phyloP scores from a whole-genome alignment of 2,888 invertebrate genomes.

The Melinaea marsaeus region DNA sequence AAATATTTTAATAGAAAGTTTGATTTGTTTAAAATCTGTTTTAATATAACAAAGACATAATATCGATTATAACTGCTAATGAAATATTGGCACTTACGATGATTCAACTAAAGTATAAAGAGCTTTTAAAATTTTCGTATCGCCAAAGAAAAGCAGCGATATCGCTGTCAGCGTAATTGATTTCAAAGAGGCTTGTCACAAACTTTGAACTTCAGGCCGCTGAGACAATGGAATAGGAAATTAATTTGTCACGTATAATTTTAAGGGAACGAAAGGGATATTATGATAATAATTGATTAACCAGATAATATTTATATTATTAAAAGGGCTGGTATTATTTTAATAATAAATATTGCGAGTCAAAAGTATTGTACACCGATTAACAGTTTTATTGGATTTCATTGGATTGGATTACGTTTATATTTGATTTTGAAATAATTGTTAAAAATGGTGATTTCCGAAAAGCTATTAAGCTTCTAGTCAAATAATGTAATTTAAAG shows the following conservation, averaged over 20 bases:
- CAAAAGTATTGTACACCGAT: neutral
- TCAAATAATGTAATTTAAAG: neutral
- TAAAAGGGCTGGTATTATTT: neutral
- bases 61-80: neutral
- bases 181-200: constrained; percentile 13
- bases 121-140: constrained; percentile 17
- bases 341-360: neutral
- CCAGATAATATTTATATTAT: neutral
- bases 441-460: neutral
- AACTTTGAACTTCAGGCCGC: constrained; percentile 5
- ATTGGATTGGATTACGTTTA: too few species aligned
- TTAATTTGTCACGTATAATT: neutral
- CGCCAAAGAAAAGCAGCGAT: constrained; percentile 10
- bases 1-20: too few species aligned
- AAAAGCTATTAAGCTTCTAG: too few species aligned
- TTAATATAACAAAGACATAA: too few species aligned
- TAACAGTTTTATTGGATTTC: too few species aligned
- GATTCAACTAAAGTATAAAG: constrained; percentile 12
- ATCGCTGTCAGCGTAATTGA: constrained; percentile 14
- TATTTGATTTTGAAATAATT: neutral
- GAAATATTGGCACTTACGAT: constrained; percentile 2
- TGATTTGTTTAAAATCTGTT: too few species aligned
- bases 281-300: neutral
- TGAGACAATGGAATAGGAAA: neutral
- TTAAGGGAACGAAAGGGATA: neutral